Conservation (phyloP, 1,140 invertebrate genomes). For the Brachionus asplanchnoidis region DNA sequence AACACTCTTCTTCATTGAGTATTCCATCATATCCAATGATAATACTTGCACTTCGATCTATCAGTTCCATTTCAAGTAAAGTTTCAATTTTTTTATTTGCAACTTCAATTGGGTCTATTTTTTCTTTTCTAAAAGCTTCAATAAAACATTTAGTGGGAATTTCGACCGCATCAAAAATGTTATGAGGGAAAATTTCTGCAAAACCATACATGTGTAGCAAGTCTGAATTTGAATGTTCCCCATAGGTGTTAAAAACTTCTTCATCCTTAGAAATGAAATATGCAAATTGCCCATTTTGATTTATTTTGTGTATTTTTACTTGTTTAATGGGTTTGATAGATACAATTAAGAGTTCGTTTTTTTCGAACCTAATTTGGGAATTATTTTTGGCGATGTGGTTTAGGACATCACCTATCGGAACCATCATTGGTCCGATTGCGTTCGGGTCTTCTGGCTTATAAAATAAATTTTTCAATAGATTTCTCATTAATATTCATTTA, state of each 20-base stretch:
- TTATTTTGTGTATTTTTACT: conserved; percentile 44
- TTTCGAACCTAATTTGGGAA: conserved; percentile 53
- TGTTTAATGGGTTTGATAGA: conserved; percentile 50
- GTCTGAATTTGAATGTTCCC: conserved; percentile 52
- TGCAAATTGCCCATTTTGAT: background rate
- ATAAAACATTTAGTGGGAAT: conserved; percentile 16
- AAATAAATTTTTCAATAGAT: background rate
- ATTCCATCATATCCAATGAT: conserved; percentile 33
- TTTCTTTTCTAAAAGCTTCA: conserved; percentile 37
- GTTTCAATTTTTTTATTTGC: conserved; percentile 26
- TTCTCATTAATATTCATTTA: background rate
- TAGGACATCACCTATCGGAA: conserved; percentile 56
- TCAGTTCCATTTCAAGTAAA: background rate
- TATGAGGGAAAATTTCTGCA: conserved; percentile 52
- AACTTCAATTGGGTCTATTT: conserved; percentile 18
- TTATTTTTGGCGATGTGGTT: conserved; percentile 57
- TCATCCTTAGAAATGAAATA: conserved; percentile 47
- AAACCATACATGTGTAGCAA: conserved; percentile 58
- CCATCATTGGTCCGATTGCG: conserved; percentile 52
- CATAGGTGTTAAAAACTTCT: conserved; percentile 58
- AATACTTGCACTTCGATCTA: conserved; percentile 12
- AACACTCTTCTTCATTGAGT: conserved; percentile 32
- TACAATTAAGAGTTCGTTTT: conserved; percentile 53
- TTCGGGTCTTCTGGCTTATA: conserved; percentile 15
- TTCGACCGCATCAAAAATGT: conserved; percentile 51